These are phyloP conservation scores for Sitta europaea DNA, from an alignment of 2,113 vertebrate species.

Conservation along the genomic window DNA sequence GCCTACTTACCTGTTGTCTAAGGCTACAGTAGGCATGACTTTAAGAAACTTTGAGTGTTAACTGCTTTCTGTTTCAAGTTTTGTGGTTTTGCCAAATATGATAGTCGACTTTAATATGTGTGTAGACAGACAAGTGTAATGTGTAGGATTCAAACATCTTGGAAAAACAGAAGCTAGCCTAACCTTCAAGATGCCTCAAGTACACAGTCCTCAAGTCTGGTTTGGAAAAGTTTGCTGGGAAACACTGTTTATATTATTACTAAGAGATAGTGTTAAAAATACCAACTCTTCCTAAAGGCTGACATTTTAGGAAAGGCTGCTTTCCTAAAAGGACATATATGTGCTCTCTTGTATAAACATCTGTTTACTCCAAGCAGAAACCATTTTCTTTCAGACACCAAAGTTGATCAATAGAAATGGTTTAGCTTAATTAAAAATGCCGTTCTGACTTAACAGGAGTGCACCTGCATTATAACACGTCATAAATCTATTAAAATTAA, in stretches of 20 bases:
- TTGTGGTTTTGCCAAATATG: constrained; percentile 30
- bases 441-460: neutral
- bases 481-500: neutral
- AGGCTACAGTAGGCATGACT: constrained; percentile 1
- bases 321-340: neutral
- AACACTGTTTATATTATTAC: neutral
- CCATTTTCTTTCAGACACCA: neutral
- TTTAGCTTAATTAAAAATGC: neutral
- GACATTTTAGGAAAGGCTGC: too few relatives aligned
- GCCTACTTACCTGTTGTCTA: constrained; percentile 10
- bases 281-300: too few relatives aligned
- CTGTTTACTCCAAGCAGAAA: neutral
- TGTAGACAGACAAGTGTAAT: neutral
- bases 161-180: neutral
- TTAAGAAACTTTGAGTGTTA: neutral
- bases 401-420: neutral
- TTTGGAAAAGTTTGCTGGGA: neutral
- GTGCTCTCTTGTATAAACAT: neutral
- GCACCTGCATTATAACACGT: neutral
- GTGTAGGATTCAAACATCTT: neutral
- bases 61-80: neutral
- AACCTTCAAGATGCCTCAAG: neutral
- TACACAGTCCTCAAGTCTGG: neutral
- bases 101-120: constrained; percentile 16
- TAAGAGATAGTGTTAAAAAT: neutral